A percentile compares a stretch with the other conserved stretches of the same genome.
phyloP scores from a whole-genome alignment of 2,888 invertebrate species.

The Girardia tigrina region DNA sequence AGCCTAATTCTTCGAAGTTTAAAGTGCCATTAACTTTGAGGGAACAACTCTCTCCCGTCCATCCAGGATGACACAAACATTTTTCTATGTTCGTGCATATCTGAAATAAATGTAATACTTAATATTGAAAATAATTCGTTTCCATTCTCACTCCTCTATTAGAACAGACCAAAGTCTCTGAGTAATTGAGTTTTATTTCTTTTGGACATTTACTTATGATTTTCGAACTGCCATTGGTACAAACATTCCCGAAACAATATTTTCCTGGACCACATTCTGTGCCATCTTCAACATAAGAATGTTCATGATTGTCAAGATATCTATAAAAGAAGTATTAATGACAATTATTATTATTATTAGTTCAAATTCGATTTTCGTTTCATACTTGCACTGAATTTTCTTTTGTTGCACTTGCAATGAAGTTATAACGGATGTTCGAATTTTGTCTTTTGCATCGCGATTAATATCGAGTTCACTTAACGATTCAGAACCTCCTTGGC shows the following conservation, averaged over 20 bases:
- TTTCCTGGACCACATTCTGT: constrained; percentile 29
- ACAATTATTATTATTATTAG: background rate
- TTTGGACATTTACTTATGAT: constrained; percentile 26
- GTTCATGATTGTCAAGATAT: background rate
- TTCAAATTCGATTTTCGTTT: no score
- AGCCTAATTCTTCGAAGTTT: background rate
- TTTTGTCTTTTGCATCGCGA: background rate
- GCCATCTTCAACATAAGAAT: constrained; percentile 32
- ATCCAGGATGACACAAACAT: constrained; percentile 35
- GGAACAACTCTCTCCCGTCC: constrained; percentile 32
- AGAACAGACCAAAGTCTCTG: constrained; percentile 15
- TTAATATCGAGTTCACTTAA: background rate
- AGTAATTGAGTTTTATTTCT: background rate
- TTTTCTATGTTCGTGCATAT: constrained; percentile 33
- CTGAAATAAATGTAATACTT: background rate
- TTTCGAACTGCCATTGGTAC: background rate
- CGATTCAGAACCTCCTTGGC: constrained; percentile 24
- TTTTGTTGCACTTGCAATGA: background rate
- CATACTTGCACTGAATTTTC: constrained; percentile 34
- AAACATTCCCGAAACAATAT: constrained; percentile 32
- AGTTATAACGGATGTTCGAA: background rate
- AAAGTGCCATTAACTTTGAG: background rate
- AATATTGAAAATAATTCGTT: background rate
- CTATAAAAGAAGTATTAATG: no score
- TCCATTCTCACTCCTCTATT: constrained; percentile 3